Base-by-base conservation (phyloP, 2,113 vertebrate species). In the Pelusios castaneus region DNA sequence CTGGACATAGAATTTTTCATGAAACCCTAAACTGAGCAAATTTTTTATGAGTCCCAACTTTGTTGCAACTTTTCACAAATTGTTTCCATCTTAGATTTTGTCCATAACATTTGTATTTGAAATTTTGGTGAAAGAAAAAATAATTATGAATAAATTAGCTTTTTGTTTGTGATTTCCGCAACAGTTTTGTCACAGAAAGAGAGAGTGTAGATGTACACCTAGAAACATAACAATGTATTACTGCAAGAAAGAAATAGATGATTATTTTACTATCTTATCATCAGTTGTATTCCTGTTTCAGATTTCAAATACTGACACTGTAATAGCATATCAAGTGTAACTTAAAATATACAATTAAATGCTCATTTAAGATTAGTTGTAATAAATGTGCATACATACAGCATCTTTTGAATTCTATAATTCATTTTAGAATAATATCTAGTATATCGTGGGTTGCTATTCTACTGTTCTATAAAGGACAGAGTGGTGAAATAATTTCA, bases 401-500 rank as follows among this genome's bases (percentile, higher is more conserved):
- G n/a, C 90, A 93, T 85, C 47, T 98, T 85, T 94, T 95, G 89
- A 97, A 97, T 93, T 89, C 93, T 89, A 63, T 85, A 94, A 86
- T 95, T 67, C 2, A 87, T 79, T 98, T 96, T 97, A 85, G 80
- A 92, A 96, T 78, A 96, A 95, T 95, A 96, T 94, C 24, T 43
- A 91, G 83, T 97, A 84, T 89, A 97, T 93, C 97, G 84, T 94
- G 85, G 82, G 82, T 88, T 95, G 51, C 93, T 97, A 47, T 94
- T 97, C 92, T 90, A 54, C 92, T 97, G 70, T 96, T 95, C 95
- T 94, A 92, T 89, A 95, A 97, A 97, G 95, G 85, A 95, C 21
- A 85, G 93, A 97, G 95, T 97, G 94, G 96, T 93, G 95, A 98
- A 98, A 98, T 98, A 98, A 98, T 98, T 98, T 98, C 98, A 98